Base-by-base conservation (phyloP, 2,797 vertebrate species). In the Anguilla anguilla region DNA sequence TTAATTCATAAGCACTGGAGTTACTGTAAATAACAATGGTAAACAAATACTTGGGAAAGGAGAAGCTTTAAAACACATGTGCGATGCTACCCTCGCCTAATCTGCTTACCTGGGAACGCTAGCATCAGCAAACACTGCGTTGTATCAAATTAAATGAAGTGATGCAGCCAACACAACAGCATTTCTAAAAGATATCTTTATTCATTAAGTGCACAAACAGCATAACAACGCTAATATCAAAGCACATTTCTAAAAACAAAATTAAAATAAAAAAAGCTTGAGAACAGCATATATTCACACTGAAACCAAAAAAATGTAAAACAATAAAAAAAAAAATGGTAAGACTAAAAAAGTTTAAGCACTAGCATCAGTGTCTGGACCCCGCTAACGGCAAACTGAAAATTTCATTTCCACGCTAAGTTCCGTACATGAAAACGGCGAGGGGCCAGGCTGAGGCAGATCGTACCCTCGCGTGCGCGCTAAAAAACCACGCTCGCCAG, bases 21-120 rank as follows among this genome's bases (percentile, higher is more conserved):
- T 51, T 49, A 74, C 35, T 72, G 51, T 87, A 88, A 87, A 69
- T 83, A 55, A 51, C 49, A 88, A 59, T 77, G 74, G 88, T 91
- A 87, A 83, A 82, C 84, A 88, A 57, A 57, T 57, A 17, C 55
- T 51, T 10, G 6, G 49, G 10, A 51, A 51, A 51, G 10, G 6
- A 51, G 51, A 1, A 6, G 6, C 6, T 6, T 6, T 51, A 51
- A 51, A 51, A 51, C 51, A 51, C 51, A 51, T 51, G 88, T 77
- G 43, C 67, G 85, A 83, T 88, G 79, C 90, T 89, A 85, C 74
- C 87, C 28, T 57, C 55, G 82, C 85, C 1, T 90, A 91, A 92
- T 91, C 90, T 87, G 86, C 86, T 91, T 91, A 90, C 28, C 74
- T 53, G 88, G 87, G 79, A 87, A 84, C 46, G 15, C n/a, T 85